Conservation (phyloP, 2,113 vertebrate species). For the Dicaeum eximium region DNA sequence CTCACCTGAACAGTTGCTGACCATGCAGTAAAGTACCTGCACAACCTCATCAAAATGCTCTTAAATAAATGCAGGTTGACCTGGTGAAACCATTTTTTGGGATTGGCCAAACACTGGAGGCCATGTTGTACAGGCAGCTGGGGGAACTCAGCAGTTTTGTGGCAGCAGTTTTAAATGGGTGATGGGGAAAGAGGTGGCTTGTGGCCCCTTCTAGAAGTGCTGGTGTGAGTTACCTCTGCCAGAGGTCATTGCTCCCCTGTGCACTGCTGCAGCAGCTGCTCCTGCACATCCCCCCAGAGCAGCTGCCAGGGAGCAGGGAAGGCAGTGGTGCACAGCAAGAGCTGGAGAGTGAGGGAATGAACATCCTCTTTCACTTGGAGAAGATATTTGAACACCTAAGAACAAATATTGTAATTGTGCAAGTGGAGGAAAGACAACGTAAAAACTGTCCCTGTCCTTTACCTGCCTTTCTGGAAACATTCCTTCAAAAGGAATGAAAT, state of each 20-base stretch:
- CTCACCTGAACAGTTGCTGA: not conserved
- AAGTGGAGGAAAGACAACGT: not conserved
- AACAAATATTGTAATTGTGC: not conserved
- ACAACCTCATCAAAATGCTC: not conserved
- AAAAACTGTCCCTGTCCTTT: not conserved
- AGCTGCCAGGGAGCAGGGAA: not conserved
- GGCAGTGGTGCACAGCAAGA: not conserved
- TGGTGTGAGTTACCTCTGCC: not conserved
- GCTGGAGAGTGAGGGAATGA: not conserved
- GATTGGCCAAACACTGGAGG: not conserved
- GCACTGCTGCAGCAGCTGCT: not conserved
- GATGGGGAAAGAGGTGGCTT: not conserved
- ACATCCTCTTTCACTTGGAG: not conserved
- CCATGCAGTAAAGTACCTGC: not conserved
- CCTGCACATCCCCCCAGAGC: not conserved
- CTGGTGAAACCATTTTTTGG: not conserved
- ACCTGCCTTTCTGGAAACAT: not conserved
- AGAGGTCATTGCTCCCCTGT: not conserved
- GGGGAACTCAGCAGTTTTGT: not conserved
- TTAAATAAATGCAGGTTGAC: not conserved
- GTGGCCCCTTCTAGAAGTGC: not conserved
- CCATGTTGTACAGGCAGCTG: not conserved
- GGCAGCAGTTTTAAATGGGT: not conserved
- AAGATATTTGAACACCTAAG: not conserved
- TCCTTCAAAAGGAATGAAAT: conserved; percentile 14